Evolutionary conservation across 2,113 vertebrate genomes (phyloP), one percentile per base, ranked within the genome.

Genomic region (Anoura caudifer): DNA sequence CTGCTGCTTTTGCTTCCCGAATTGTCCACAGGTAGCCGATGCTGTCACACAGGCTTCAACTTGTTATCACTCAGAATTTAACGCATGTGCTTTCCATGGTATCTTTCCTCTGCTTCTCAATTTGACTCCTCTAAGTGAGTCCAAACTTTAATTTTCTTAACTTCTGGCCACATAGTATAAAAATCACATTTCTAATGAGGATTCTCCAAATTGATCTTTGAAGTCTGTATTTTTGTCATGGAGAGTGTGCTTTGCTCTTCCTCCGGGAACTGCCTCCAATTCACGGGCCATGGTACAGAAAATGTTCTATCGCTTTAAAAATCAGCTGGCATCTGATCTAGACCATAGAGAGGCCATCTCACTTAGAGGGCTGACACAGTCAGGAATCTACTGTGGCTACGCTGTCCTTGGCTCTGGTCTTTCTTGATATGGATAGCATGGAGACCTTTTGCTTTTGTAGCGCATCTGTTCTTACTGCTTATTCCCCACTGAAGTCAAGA

Each of bases 391-490:
- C 65, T 1, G 0, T 31, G 65, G 24, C 7, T 14, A 8, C 26
- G 36, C 36, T 82, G 16, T 31, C 17, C 20, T 86, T 1, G 11
- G 33, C 26, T 95, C 82, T 2, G 33, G 31, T 36, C 59, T 87
- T 82, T 87, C 67, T 96, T 75, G 47, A 70, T 70, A 47, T 8
- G 82, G 91, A 95, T 87, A 87, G 61, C 95, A 56, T 77, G 82
- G 82, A 91, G 86, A 87, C 43, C 56, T 87, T 92, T 84, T 72
- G 50, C 77, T 89, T 80, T 22, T 12, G 41, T 22, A 22, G 19
- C 59, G 82, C 92, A 94, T 96, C 93, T 96, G 93, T 95, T 96
- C 97, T 76, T 88, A 24, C 52, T 90, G 63, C 38, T 45, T 86
- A 61, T 59, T 67, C 88, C 84, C 63, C 11, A 8, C 52, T 72